Evolutionary conservation across 37 sponge, comb jelly and placozoan species (phyloP), one percentile per base, ranked within the genome.

Genomic region (Dysidea cf. avara): DNA sequence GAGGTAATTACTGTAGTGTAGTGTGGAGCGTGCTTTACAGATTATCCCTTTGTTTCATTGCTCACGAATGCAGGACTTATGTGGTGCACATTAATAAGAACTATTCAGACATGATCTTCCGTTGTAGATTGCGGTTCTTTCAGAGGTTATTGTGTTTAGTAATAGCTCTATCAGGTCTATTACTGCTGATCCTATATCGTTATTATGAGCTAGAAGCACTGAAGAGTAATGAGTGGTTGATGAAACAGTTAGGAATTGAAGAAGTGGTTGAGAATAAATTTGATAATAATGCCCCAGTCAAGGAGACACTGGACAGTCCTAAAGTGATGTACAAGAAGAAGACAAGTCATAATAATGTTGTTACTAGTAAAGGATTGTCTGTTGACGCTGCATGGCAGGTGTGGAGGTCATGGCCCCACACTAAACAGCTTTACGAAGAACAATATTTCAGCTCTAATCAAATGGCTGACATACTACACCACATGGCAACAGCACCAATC

Each of bases 321-420:
- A 32, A n/a, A 17, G 40, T 28, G 16, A 26, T 26, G 13, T 26
- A 12, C n/a, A 32, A 66, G 47, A 50, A 17, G 20, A 51, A 2
- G 24, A 22, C 51, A 16, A 48, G 46, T 24, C n/a, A n/a, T n/a
- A n/a, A n/a, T n/a, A n/a, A n/a, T n/a, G n/a, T n/a, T n/a, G n/a
- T n/a, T n/a, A n/a, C n/a, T n/a, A n/a, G n/a, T n/a, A n/a, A n/a
- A n/a, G n/a, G n/a, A n/a, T n/a, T n/a, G n/a, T n/a, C n/a, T n/a
- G n/a, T n/a, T n/a, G n/a, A n/a, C n/a, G n/a, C n/a, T 43, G 53
- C 76, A n/a, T 92, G 92, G 92, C 21, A 32, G 16, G 61, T 86
- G 38, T 92, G 92, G 92, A 14, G 50, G 33, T 32, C 36, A 0
- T 92, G 87, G 92, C 83, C 83, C 39, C 64, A 60, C 31, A 36